These are phyloP conservation scores for Aethina tumida DNA, from an alignment of 1,140 invertebrate genomes.

Conservation along the genomic window DNA sequence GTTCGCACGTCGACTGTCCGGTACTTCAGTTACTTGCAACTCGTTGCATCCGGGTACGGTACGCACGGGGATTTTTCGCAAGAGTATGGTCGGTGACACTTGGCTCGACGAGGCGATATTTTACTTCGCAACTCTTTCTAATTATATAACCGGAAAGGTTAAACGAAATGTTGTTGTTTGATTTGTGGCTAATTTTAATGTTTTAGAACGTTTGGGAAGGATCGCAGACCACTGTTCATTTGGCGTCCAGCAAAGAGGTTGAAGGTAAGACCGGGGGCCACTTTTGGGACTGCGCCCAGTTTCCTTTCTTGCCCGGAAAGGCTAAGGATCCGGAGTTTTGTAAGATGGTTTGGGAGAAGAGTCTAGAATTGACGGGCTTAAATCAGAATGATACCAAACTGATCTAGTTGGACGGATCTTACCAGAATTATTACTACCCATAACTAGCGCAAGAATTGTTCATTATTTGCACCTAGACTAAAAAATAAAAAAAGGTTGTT, in stretches of 20 bases:
- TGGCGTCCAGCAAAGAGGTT: constrained; percentile 1
- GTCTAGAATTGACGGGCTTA: background rate
- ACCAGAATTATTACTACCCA: too few species aligned
- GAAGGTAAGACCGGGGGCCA: constrained; percentile 1
- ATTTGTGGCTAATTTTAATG: too few species aligned
- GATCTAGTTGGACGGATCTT: too few species aligned
- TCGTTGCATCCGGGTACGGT: constrained; percentile 42
- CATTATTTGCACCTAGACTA: too few species aligned
- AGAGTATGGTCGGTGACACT: too few species aligned
- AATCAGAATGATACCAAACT: background rate
- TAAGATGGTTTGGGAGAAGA: constrained; percentile 1
- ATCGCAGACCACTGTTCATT: background rate
- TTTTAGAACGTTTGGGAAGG: background rate
- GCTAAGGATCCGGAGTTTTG: constrained; percentile 2
- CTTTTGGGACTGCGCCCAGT: background rate
- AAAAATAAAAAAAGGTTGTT: too few species aligned
- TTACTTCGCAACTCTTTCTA: too few species aligned
- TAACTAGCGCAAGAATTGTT: too few species aligned
- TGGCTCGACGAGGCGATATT: too few species aligned
- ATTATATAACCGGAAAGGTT: too few species aligned
- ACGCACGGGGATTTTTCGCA: too few species aligned
- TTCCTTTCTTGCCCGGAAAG: background rate
- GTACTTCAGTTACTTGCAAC: constrained; percentile 36
- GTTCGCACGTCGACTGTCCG: constrained; percentile 18
- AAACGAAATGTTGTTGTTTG: too few species aligned